Conservation (phyloP, 1,140 invertebrate species). For the Archivesica marissinica region DNA sequence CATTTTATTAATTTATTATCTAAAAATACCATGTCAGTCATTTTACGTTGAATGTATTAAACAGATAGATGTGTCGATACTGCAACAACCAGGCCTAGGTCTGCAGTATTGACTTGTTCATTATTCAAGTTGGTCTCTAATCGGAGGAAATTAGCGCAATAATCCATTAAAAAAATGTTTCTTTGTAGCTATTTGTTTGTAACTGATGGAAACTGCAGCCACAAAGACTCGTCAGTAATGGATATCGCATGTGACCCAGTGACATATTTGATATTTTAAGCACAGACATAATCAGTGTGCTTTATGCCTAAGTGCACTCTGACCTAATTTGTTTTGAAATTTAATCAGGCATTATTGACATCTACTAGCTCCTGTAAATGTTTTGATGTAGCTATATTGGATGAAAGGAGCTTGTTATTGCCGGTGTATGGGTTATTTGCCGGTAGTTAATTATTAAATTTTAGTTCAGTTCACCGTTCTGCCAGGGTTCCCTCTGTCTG, state of each 20-base stretch:
- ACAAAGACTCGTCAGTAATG: neutral
- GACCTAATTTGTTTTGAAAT: slow-evolving; percentile 10
- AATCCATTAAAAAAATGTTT: too few relatives aligned
- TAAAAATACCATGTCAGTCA: too few relatives aligned
- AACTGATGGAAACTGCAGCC: neutral
- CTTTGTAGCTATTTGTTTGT: neutral
- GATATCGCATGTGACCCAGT: neutral
- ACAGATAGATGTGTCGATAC: too few relatives aligned
- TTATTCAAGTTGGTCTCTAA: too few relatives aligned
- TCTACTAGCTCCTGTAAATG: neutral
- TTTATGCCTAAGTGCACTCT: neutral
- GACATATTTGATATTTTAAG: neutral
- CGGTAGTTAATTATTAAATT: too few relatives aligned
- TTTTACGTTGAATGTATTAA: too few relatives aligned
- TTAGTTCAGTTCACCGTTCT: too few relatives aligned
- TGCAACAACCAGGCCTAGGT: too few relatives aligned
- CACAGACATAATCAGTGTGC: neutral
- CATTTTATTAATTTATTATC: too few relatives aligned
- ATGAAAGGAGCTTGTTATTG: neutral
- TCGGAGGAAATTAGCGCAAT: too few relatives aligned
- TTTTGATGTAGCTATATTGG: neutral
- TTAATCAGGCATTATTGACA: slow-evolving; percentile 10
- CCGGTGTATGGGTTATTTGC: neutral
- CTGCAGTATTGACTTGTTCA: too few relatives aligned
- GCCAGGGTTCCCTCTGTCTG: too few relatives aligned